Base-by-base conservation (phyloP, 2,888 invertebrate species). In the Orthonevra nobilis region DNA sequence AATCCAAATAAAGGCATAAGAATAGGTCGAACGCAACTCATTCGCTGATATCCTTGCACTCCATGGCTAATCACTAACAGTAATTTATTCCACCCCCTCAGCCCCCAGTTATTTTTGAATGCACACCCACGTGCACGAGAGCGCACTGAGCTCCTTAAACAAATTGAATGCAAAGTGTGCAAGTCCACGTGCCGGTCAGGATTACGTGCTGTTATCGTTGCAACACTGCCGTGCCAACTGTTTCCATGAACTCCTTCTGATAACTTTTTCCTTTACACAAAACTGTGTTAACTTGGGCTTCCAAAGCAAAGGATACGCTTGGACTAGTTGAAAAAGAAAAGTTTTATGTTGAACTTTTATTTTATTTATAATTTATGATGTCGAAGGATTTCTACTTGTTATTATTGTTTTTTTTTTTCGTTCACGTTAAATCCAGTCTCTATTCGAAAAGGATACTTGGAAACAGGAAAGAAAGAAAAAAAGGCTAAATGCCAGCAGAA, bases 131-230 rank as follows among this genome's bases (percentile, higher is more conserved):
- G 56, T 58, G 58, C 42, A 50, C 20, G 1, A n/a, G n/a, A n/a
- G n/a, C n/a, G n/a, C n/a, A n/a, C n/a, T n/a, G n/a, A n/a, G n/a
- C n/a, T n/a, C n/a, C n/a, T n/a, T n/a, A n/a, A n/a, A n/a, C 17
- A 38, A 54, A 42, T 50, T 14, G 12, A 64, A 61, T 14, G 36
- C 28, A 50, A 63, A 70, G 48, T 63, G 75, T 70, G 70, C 58
- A 58, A 36, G 64, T 70, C 36, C 70, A 70, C 75, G 75, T 77
- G 75, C 28, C 50, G n/a, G 23, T 48, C 32, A 48, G 26, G 46
- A 74, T 69, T 54, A 69, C 54, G 54, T 46, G 34, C 28, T 50
- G 66, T 28, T 30, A 23, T 20, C 19, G 14, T 32, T 69, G 63
- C 30, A 15, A 12, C 30, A 20, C 17, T 61, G 54, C 17, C 23